Percentiles rank a stretch among this genome's conserved stretches.
These are phyloP conservation scores for Alligator mississippiensis DNA, from an alignment of 2,113 vertebrate genomes.

Conservation along the genomic window DNA sequence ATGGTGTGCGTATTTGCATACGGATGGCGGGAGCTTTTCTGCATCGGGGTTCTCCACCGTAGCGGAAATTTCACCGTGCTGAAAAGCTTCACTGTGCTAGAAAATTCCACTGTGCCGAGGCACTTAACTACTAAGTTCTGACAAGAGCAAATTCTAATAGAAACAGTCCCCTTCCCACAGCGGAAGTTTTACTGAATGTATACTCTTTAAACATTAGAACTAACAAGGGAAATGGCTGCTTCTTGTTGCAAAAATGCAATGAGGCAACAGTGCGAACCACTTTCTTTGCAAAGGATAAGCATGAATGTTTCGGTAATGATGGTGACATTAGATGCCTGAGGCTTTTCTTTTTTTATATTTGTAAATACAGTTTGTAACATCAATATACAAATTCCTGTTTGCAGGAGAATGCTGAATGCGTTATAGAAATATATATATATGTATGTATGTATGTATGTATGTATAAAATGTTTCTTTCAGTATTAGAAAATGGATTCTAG, in stretches of 20 bases:
- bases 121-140: no score
- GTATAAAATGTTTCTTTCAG: background rate
- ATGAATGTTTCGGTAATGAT: background rate
- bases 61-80: no score
- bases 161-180: background rate
- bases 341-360: background rate
- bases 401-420: accelerated
- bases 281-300: background rate
- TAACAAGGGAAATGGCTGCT: background rate
- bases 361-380: background rate
- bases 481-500: background rate
- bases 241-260: background rate
- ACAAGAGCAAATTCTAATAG: no score
- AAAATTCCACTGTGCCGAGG: no score
- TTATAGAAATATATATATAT: background rate
- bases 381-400: background rate
- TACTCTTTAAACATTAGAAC: background rate
- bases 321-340: background rate
- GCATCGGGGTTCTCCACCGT: no score
- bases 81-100: no score
- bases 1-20: no score
- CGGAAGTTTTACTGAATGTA: background rate
- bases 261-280: background rate
- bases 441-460: background rate
- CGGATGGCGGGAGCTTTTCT: no score